Conservation (phyloP, 2,113 vertebrate species). For the Protobothrops flavoviridis region DNA sequence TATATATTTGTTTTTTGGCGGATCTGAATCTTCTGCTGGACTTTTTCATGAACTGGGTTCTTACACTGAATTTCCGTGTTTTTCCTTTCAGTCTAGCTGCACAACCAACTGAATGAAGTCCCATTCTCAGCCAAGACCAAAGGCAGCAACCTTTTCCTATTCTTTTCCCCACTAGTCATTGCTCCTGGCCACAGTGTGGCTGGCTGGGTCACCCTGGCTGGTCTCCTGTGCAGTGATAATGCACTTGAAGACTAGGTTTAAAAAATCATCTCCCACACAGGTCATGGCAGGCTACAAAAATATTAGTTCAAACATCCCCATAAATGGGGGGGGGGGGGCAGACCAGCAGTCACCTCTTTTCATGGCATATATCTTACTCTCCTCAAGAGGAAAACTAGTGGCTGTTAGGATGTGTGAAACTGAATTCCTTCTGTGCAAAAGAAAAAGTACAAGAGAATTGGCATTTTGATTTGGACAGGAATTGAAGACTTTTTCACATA, state of each 20-base stretch:
- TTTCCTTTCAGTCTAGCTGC: slow-evolving; percentile 44
- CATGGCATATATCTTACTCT: rapidly evolving
- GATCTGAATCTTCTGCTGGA: not conserved
- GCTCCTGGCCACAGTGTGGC: slow-evolving; percentile 23
- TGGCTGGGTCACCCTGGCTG: slow-evolving; percentile 58
- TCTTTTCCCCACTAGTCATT: slow-evolving; percentile 33
- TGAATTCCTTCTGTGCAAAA: not conserved
- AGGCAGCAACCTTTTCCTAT: slow-evolving; percentile 42
- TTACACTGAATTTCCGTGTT: not conserved
- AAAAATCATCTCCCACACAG: slow-evolving; percentile 65
- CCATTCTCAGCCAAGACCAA: slow-evolving; percentile 63
- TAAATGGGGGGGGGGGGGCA: slow-evolving; percentile 57
- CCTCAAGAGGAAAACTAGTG: not conserved
- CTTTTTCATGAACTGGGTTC: not conserved
- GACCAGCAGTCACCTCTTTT: not conserved
- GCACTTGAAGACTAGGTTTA: slow-evolving; percentile 50
- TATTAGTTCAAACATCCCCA: slow-evolving; percentile 69
- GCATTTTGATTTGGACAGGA: not conserved
- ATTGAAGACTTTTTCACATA: not conserved
- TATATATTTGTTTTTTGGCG: not conserved
- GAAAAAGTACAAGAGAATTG: rapidly evolving
- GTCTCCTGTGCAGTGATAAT: slow-evolving; percentile 53
- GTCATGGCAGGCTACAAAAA: slow-evolving; percentile 70
- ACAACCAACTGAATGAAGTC: slow-evolving; percentile 49
- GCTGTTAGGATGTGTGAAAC: slow-evolving; percentile 5